Evolutionary conservation across 2,888 invertebrate genomes (phyloP).

Genomic region (Pherbina coryleti): DNA sequence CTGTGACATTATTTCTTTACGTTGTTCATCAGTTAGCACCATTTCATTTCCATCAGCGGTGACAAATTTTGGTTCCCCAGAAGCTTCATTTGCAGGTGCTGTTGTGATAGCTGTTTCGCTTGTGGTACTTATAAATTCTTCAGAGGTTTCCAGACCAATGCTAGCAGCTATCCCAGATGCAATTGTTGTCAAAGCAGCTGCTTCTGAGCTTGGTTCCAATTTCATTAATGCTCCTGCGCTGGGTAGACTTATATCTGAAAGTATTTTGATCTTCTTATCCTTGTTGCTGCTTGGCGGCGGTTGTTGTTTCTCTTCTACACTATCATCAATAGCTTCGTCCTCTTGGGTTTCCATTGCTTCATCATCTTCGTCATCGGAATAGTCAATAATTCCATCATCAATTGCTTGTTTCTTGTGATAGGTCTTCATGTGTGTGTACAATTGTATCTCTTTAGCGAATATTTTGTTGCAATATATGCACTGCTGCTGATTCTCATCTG

Average conservation of each 20-base stretch:
- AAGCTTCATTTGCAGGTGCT: constrained; percentile 25
- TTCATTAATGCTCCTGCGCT: constrained; percentile 55
- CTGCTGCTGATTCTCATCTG: constrained; percentile 71
- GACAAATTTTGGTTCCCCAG: constrained; percentile 69
- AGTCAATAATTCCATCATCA: constrained; percentile 76
- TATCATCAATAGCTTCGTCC: background rate
- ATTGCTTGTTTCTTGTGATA: constrained; percentile 76
- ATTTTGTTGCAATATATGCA: constrained; percentile 83
- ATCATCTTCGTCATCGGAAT: constrained; percentile 70
- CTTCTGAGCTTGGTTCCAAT: constrained; percentile 70
- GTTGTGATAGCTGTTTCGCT: constrained; percentile 21
- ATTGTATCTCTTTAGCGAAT: constrained; percentile 77
- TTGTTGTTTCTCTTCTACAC: constrained; percentile 47
- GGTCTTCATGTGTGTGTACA: constrained; percentile 79
- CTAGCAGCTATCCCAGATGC: constrained; percentile 74
- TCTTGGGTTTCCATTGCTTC: constrained; percentile 40
- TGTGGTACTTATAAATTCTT: constrained; percentile 26
- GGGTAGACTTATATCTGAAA: constrained; percentile 68
- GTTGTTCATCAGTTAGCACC: constrained; percentile 67
- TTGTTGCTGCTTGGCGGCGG: constrained; percentile 25
- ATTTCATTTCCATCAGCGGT: constrained; percentile 70
- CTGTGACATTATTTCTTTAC: constrained; percentile 68
- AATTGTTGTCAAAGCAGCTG: constrained; percentile 72
- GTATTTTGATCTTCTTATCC: constrained; percentile 71
- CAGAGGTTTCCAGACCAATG: constrained; percentile 66